phyloP scores from a whole-genome alignment of 2,797 vertebrate genomes.

The Chanos chanos region DNA sequence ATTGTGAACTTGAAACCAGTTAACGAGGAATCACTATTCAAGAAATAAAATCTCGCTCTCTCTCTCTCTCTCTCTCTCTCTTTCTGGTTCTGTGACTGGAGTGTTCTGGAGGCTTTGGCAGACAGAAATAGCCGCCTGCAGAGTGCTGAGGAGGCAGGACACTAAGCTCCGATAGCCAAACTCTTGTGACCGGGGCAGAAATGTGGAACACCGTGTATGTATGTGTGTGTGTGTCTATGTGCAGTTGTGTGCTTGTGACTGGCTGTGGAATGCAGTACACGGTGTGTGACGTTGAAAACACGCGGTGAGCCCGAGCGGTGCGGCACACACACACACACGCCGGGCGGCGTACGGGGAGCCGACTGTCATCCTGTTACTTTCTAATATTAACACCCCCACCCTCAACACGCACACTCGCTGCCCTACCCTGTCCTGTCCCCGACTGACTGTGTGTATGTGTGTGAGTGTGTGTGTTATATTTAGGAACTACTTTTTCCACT shows the following conservation, averaged over 20 bases:
- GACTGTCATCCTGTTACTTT: conserved; percentile 45
- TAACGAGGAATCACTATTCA: too few relatives aligned
- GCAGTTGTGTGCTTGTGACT: conserved; percentile 48
- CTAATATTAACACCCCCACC: conserved; percentile 67
- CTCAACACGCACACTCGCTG: conserved; percentile 1
- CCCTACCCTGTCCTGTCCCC: conserved; percentile 48
- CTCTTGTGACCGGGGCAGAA: conserved; percentile 59
- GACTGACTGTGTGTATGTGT: conserved; percentile 24
- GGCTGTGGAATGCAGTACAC: conserved; percentile 40
- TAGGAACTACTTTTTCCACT: conserved; percentile 78
- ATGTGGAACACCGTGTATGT: conserved; percentile 55
- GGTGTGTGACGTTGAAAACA: conserved; percentile 41
- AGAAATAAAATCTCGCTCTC: background rate
- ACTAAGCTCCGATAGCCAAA: conserved; percentile 58
- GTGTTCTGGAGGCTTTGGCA: background rate
- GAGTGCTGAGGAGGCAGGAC: background rate
- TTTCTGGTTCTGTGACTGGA: background rate
- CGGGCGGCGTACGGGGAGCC: background rate
- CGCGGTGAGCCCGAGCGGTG: conserved; percentile 51
- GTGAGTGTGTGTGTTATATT: conserved; percentile 62
- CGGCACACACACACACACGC: conserved; percentile 44
- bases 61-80: conserved; percentile 4
- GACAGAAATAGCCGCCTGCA: conserved; percentile 22
- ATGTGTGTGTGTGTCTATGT: conserved; percentile 3
- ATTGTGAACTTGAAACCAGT: too few relatives aligned